These are phyloP conservation scores for Babyrousa celebensis DNA, from an alignment of 2,797 vertebrate species.

Conservation along the genomic window DNA sequence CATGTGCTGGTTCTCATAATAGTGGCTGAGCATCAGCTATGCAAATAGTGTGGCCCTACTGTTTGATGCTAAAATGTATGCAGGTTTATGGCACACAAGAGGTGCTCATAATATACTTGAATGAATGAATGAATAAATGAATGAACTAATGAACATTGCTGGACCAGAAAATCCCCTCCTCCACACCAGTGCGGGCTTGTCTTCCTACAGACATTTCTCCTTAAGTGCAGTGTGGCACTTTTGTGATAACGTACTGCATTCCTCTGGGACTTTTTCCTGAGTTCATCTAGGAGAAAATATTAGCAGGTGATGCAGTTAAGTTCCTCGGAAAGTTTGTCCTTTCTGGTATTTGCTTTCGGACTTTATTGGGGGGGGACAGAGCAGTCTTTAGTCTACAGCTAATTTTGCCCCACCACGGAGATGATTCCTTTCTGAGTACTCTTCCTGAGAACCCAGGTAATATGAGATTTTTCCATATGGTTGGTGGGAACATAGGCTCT, in stretches of 20 bases:
- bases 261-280: background rate
- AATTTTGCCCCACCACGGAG: background rate
- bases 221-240: background rate
- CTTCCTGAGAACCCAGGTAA: background rate
- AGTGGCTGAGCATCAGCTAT: background rate
- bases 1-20: background rate
- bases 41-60: background rate
- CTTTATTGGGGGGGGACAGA: background rate
- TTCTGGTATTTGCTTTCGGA: constrained; percentile 20
- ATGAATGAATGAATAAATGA: background rate
- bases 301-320: background rate
- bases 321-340: background rate
- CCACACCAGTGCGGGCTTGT: background rate
- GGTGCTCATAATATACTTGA: background rate
- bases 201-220: background rate
- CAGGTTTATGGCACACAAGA: background rate
- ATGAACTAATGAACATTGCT: background rate
- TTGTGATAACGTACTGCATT: background rate
- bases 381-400: background rate
- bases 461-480: background rate
- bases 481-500: background rate
- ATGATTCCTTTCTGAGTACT: background rate
- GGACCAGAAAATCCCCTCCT: background rate
- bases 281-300: background rate
- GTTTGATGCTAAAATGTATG: background rate